phyloP scores from a whole-genome alignment of 2,888 invertebrate species.

The Monochamus alternatus region DNA sequence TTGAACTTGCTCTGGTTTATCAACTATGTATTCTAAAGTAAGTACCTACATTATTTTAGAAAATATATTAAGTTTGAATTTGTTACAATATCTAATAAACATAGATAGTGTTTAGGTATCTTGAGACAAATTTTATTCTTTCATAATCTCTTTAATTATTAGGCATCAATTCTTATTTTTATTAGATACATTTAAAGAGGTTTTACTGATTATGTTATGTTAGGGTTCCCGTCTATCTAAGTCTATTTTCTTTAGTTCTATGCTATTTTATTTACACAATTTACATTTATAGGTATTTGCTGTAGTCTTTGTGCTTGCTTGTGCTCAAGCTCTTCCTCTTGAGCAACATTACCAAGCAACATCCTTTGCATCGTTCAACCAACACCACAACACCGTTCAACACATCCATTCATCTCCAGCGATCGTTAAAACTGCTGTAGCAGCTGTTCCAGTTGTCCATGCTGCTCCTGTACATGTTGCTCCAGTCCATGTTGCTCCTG shows the following conservation, averaged over 20 bases:
- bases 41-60: background rate
- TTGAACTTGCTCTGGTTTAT: background rate
- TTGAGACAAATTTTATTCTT: too few species aligned
- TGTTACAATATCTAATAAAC: background rate
- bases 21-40: slow-evolving; percentile 17
- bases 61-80: background rate
- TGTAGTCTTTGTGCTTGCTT: slow-evolving; percentile 41
- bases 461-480: slow-evolving; percentile 27
- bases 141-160: too few species aligned
- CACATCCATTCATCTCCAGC: slow-evolving; percentile 47
- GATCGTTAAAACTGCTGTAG: background rate
- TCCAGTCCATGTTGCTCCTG: slow-evolving; percentile 30
- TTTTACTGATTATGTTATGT: too few species aligned
- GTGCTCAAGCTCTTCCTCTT: slow-evolving; percentile 42
- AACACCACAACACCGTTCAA: slow-evolving; percentile 53
- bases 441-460: slow-evolving; percentile 33
- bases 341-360: slow-evolving; percentile 51
- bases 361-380: slow-evolving; percentile 54
- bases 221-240: too few species aligned
- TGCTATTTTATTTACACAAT: too few species aligned
- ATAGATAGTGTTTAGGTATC: too few species aligned
- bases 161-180: too few species aligned
- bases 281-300: slow-evolving; percentile 36
- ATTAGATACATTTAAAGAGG: too few species aligned
- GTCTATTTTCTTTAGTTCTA: too few species aligned